Conservation (phyloP, 2,888 invertebrate species). For the Cinara cedri region DNA sequence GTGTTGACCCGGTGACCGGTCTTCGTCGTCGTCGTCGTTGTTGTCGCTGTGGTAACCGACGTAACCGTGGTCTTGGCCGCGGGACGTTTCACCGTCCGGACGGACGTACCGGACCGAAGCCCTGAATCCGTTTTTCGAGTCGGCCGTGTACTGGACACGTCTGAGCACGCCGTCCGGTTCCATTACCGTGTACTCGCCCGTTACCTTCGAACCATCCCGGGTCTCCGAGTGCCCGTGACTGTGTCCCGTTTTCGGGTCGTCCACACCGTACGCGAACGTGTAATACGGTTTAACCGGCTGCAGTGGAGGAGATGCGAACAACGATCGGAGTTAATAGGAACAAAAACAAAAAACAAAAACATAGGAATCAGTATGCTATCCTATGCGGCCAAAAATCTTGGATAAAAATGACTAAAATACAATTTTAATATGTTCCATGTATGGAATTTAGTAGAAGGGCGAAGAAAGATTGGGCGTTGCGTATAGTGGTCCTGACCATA, state of each 20-base stretch:
- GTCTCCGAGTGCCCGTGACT: conserved; percentile 76
- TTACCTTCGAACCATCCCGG: conserved; percentile 75
- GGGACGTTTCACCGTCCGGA: conserved; percentile 62
- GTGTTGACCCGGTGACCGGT: conserved; percentile 21
- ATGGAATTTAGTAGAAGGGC: too few relatives aligned
- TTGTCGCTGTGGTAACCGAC: conserved; percentile 1
- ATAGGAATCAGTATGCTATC: not conserved
- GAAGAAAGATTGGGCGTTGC: too few relatives aligned
- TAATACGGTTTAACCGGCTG: conserved; percentile 76
- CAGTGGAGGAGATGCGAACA: not conserved
- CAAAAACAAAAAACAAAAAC: not conserved
- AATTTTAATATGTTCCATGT: too few relatives aligned
- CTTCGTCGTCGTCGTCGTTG: conserved; percentile 1
- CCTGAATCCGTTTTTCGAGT: conserved; percentile 76
- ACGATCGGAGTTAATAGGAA: not conserved
- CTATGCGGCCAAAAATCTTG: too few relatives aligned
- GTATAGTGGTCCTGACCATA: too few relatives aligned
- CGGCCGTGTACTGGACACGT: conserved; percentile 76
- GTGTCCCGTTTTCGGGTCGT: conserved; percentile 76
- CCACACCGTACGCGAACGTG: conserved; percentile 77
- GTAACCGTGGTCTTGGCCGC: not conserved
- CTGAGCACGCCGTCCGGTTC: conserved; percentile 78
- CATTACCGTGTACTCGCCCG: conserved; percentile 75
- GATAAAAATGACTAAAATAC: too few relatives aligned
- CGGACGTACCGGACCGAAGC: conserved; percentile 64